A percentile compares a stretch with the other conserved stretches of the same genome.
Conservation (phyloP, 1,140 invertebrate genomes). For the Cydia amplana region DNA sequence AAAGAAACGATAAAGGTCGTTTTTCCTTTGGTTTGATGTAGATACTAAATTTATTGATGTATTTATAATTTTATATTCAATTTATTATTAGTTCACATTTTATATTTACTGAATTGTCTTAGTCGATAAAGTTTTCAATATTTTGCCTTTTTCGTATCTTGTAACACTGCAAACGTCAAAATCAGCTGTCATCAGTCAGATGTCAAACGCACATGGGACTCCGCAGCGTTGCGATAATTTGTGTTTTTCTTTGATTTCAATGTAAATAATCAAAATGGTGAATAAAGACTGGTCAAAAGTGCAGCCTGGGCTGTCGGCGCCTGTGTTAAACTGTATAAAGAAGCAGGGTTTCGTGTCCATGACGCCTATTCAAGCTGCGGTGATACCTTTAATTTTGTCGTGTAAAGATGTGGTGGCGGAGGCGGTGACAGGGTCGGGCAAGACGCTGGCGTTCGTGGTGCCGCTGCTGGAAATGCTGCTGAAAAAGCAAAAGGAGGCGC, state of each 20-base stretch:
- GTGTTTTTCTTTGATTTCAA: not conserved
- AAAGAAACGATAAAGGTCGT: not conserved
- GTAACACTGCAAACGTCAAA: conserved; percentile 22
- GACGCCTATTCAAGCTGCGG: conserved; percentile 85
- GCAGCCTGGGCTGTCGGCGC: conserved; percentile 53
- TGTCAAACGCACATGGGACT: conserved; percentile 47
- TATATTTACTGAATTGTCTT: not conserved
- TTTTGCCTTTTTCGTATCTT: not conserved
- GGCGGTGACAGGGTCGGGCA: conserved; percentile 98
- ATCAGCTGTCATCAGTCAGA: conserved; percentile 15
- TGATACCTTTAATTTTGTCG: conserved; percentile 93
- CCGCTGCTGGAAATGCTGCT: conserved; percentile 93
- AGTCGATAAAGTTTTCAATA: not conserved
- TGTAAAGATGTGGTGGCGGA: conserved; percentile 98
- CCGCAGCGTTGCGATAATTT: not conserved
- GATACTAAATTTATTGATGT: not conserved
- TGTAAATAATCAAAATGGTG: conserved; percentile 55
- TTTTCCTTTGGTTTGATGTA: not conserved
- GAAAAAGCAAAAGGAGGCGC: conserved; percentile 81
- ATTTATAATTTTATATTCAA: not conserved
- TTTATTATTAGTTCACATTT: not conserved
- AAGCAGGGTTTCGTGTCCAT: conserved; percentile 66
- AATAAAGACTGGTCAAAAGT: conserved; percentile 68
- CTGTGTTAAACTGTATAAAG: conserved; percentile 62
- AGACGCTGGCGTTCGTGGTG: conserved; percentile 96